These are phyloP conservation scores for Erpornis zantholeuca DNA, from an alignment of 2,113 vertebrate species.

Conservation along the genomic window DNA sequence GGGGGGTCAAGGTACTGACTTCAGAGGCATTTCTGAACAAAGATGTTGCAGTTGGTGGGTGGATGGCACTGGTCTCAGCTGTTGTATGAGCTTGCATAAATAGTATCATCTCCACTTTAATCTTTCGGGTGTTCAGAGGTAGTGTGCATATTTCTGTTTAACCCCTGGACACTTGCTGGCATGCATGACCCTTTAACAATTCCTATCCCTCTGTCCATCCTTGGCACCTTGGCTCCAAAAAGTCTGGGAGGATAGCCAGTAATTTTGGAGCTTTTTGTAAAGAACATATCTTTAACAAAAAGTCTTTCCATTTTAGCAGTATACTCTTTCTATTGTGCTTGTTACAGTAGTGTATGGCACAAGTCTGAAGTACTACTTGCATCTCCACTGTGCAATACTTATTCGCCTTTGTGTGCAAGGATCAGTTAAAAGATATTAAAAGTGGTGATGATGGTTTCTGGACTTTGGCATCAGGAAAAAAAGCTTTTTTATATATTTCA, in stretches of 20 bases:
- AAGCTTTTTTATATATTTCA: not conserved
- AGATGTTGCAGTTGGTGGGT: slow-evolving; percentile 81
- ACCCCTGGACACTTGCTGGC: slow-evolving; percentile 74
- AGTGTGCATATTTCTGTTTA: slow-evolving; percentile 80
- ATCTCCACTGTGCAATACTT: not conserved
- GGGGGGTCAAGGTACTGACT: slow-evolving; percentile 82
- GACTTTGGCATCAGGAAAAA: slow-evolving; percentile 26
- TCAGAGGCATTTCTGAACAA: slow-evolving; percentile 83
- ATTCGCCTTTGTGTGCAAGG: not conserved
- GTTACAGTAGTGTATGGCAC: not conserved
- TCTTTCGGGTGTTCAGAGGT: slow-evolving; percentile 81
- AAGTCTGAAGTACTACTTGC: not conserved
- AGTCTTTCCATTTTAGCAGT: not conserved
- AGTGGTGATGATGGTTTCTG: not conserved
- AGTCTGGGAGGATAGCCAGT: slow-evolving; percentile 60
- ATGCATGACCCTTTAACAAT: slow-evolving; percentile 72
- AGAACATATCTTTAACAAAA: not conserved
- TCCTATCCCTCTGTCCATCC: slow-evolving; percentile 64
- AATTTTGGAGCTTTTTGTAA: slow-evolving; percentile 25
- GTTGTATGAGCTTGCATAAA: slow-evolving; percentile 82
- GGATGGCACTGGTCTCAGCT: slow-evolving; percentile 78
- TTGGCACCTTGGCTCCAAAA: slow-evolving; percentile 72
- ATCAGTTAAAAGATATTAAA: not conserved
- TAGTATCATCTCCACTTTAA: slow-evolving; percentile 83
- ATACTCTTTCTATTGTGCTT: not conserved